Evolutionary conservation across 2,888 invertebrate genomes (phyloP).

Genomic region (Clusia tigrina): DNA sequence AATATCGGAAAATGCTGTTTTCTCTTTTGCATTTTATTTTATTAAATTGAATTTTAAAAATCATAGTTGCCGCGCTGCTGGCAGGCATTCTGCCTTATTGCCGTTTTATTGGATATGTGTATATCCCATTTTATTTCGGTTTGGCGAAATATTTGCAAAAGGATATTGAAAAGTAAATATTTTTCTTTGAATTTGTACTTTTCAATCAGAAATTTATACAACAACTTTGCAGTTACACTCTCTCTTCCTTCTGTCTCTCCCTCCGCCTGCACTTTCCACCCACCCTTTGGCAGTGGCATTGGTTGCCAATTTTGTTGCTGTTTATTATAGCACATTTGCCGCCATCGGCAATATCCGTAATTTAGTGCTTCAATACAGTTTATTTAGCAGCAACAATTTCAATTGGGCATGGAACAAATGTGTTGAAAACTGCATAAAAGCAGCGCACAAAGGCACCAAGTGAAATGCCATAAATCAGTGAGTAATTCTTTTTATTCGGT

Average conservation of each 20-base stretch:
- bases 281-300: not conserved
- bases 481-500: too few species aligned
- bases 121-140: not conserved
- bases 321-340: slow-evolving; percentile 21
- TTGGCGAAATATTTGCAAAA: slow-evolving; percentile 25
- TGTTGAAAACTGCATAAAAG: not conserved
- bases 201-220: slow-evolving; percentile 33
- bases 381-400: slow-evolving; percentile 42
- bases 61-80: not conserved
- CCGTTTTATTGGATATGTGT: not conserved
- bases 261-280: not conserved
- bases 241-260: slow-evolving; percentile 3
- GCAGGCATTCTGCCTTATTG: not conserved
- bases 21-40: too few species aligned
- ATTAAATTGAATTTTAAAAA: too few species aligned
- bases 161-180: slow-evolving; percentile 34
- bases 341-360: slow-evolving; percentile 45
- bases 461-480: not conserved
- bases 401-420: too few species aligned
- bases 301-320: slow-evolving; percentile 10
- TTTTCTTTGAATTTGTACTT: slow-evolving; percentile 34
- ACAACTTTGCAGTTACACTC: slow-evolving; percentile 14
- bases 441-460: not conserved
- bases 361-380: slow-evolving; percentile 52
- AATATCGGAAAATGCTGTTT: not conserved